phyloP scores from a whole-genome alignment of 2,797 vertebrate species.

The Hipposideros larvatus region DNA sequence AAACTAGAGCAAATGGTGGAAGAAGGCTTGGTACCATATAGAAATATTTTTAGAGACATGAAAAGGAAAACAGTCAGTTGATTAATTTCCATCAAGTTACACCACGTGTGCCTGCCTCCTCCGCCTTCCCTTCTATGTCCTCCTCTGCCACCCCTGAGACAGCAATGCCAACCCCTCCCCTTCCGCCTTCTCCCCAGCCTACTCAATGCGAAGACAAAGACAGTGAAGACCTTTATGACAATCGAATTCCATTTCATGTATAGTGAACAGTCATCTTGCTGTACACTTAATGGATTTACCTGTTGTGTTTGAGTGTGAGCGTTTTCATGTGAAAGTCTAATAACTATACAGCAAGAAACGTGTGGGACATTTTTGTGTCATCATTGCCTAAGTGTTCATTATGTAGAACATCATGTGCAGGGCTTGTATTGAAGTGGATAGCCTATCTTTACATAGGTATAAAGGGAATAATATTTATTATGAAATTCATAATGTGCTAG shows the following conservation, averaged over 20 bases:
- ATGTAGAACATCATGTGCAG: too few relatives aligned
- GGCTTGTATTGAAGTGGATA: background rate
- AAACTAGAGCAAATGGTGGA: background rate
- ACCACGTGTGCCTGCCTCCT: background rate
- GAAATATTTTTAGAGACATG: background rate
- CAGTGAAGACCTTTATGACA: background rate
- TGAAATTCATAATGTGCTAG: background rate
- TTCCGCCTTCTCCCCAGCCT: too few relatives aligned
- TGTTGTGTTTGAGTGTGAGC: background rate
- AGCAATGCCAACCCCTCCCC: background rate
- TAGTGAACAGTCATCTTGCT: background rate
- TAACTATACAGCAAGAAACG: background rate
- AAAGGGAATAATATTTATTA: background rate
- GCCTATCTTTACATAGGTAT: background rate
- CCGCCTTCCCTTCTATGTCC: background rate
- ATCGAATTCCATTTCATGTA: background rate
- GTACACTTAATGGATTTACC: background rate
- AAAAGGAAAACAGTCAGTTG: background rate
- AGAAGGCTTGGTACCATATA: background rate
- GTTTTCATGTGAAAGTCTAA: background rate
- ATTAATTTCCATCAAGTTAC: background rate
- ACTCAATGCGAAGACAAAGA: background rate
- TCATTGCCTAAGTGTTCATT: background rate
- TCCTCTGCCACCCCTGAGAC: too few relatives aligned
- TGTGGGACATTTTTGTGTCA: background rate